phyloP scores from a whole-genome alignment of 1,140 invertebrate species.

The Drosophila lini region DNA sequence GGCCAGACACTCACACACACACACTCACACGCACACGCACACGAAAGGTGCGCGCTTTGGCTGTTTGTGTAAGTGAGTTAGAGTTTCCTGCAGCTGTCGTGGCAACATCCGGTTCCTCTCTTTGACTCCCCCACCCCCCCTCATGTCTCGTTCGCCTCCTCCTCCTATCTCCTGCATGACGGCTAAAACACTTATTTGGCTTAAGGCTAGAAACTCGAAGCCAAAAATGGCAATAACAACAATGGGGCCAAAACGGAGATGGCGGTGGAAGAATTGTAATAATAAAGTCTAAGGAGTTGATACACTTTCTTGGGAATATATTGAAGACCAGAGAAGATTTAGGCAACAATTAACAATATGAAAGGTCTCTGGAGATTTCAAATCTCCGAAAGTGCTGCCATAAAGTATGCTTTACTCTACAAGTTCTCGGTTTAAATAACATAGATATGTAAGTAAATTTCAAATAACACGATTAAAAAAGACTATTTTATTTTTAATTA shows the following conservation, averaged over 20 bases:
- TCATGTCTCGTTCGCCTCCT: conserved; percentile 17
- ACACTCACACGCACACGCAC: conserved; percentile 10
- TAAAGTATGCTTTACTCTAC: not conserved
- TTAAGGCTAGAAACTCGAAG: conserved; percentile 79
- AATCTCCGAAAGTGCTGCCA: not conserved
- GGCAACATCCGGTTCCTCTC: conserved; percentile 74
- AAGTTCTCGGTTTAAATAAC: not conserved
- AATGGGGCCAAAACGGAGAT: not conserved
- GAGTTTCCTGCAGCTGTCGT: conserved; percentile 81
- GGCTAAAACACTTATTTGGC: conserved; percentile 81
- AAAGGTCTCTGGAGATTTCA: not conserved
- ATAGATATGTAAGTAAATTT: not conserved
- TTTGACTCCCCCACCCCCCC: not conserved
- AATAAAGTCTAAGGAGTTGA: conserved; percentile 11
- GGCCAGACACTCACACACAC: conserved; percentile 33
- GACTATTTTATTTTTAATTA: not conserved
- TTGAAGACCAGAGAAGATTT: not conserved
- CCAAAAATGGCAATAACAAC: conserved; percentile 63
- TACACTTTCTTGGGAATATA: conserved; percentile 12
- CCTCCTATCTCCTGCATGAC: conserved; percentile 46
- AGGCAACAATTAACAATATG: no score
- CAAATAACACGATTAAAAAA: not conserved
- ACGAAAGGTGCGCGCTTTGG: conserved; percentile 49
- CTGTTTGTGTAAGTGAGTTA: conserved; percentile 80
- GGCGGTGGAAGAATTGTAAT: conserved; percentile 8